Evolutionary conservation across 2,888 invertebrate genomes (phyloP).

Genomic region (Drosophila robusta): DNA sequence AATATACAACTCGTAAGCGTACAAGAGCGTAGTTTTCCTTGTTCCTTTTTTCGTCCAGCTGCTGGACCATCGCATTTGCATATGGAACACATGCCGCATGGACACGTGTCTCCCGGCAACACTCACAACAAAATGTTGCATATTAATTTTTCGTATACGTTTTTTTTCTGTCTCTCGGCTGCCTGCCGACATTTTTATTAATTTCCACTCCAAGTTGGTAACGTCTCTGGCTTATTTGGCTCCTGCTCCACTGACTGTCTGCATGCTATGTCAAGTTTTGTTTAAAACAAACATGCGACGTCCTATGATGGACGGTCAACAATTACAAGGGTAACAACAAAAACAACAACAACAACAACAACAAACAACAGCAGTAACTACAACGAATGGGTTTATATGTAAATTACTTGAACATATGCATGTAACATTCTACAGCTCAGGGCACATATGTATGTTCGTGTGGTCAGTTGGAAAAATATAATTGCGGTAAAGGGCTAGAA

Average conservation of each 20-base stretch:
- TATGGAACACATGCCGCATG: slow-evolving; percentile 59
- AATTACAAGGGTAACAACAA: slow-evolving; percentile 49
- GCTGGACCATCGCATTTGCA: slow-evolving; percentile 54
- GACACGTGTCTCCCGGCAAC: slow-evolving; percentile 49
- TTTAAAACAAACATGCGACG: slow-evolving; percentile 66
- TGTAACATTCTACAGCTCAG: slow-evolving; percentile 34
- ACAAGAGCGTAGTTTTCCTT: not conserved
- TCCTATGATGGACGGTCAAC: slow-evolving; percentile 70
- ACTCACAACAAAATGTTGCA: slow-evolving; percentile 70
- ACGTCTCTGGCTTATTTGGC: slow-evolving; percentile 29
- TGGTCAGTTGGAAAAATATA: not conserved
- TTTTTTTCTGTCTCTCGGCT: slow-evolving; percentile 12
- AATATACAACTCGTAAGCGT: slow-evolving; percentile 20
- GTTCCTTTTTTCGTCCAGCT: slow-evolving; percentile 7
- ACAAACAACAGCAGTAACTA: no score
- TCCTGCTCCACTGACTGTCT: not conserved
- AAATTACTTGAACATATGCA: slow-evolving; percentile 65
- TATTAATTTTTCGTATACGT: slow-evolving; percentile 69
- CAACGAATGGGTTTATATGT: slow-evolving; percentile 58
- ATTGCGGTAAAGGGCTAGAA: slow-evolving; percentile 8
- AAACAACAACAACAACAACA: slow-evolving; percentile 18
- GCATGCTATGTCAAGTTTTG: slow-evolving; percentile 63
- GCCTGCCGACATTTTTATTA: slow-evolving; percentile 61
- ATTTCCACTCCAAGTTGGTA: slow-evolving; percentile 64
- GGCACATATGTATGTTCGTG: not conserved